A percentile compares a stretch with the other conserved stretches of the same genome.
Conservation (phyloP, 2,888 invertebrate genomes). For the Terebella lapidaria region DNA sequence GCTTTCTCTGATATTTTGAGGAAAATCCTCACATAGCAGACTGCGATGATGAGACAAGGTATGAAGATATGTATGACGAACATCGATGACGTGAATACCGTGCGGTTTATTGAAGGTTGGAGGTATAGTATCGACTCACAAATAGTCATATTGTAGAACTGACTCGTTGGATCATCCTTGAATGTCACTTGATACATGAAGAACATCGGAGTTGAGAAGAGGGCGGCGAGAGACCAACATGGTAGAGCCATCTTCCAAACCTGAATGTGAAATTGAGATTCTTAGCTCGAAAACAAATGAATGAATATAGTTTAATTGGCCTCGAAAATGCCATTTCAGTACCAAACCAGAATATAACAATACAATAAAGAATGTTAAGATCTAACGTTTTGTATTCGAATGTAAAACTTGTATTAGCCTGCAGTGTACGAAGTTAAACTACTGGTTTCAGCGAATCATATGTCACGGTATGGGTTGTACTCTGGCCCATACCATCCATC, state of each 20-base stretch:
- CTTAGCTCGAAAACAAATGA: no score
- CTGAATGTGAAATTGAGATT: no score
- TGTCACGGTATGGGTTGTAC: no score
- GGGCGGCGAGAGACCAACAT: conserved; percentile 37
- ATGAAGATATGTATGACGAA: conserved; percentile 41
- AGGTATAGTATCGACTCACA: conserved; percentile 46
- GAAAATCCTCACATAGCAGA: conserved; percentile 48
- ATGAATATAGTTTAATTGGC: no score
- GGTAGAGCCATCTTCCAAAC: conserved; percentile 37
- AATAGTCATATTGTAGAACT: conserved; percentile 26
- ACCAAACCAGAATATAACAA: no score
- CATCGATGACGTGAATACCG: conserved; percentile 39
- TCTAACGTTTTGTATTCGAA: no score
- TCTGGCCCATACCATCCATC: no score
- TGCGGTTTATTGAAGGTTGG: conserved; percentile 35
- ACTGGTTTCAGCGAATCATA: no score
- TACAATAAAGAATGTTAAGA: no score
- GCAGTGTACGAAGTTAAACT: no score
- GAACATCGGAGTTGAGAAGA: conserved; percentile 38
- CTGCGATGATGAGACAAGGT: conserved; percentile 39
- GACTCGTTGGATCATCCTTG: conserved; percentile 18
- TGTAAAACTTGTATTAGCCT: no score
- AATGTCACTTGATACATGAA: conserved; percentile 35
- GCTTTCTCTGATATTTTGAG: conserved; percentile 46
- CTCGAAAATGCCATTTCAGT: no score